Percentiles rank a stretch among this genome's conserved stretches.
Conservation (phyloP, 2,888 invertebrate species). For the Amorpha juglandis region DNA sequence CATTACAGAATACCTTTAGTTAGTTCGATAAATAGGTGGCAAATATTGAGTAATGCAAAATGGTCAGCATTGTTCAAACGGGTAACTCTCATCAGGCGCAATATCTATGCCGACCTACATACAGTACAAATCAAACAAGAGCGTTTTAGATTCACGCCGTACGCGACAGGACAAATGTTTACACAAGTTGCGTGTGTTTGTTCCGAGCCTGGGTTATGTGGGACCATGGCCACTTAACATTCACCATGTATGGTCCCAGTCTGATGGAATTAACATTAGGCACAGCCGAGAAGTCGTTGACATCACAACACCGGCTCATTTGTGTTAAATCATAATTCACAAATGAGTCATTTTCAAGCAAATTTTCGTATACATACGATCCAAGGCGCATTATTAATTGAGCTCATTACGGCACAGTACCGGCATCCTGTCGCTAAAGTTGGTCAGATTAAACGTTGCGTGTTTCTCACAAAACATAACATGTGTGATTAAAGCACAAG, state of each 20-base stretch:
- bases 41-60: not conserved
- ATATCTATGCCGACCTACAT: not conserved
- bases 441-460: conserved; percentile 34
- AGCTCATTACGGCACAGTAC: not conserved
- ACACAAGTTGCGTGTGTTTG: conserved; percentile 7
- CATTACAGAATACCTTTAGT: too few species aligned
- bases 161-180: conserved; percentile 6
- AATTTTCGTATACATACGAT: not conserved
- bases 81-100: not conserved
- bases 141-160: not conserved
- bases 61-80: not conserved
- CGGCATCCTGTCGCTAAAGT: not conserved
- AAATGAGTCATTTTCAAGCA: conserved; percentile 20
- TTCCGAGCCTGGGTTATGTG: conserved; percentile 2
- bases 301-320: conserved; percentile 1
- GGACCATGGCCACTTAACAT: conserved; percentile 21
- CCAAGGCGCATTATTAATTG: conserved; percentile 3
- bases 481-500: conserved; percentile 44
- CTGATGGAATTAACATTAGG: conserved; percentile 20
- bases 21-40: not conserved
- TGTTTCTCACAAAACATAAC: conserved; percentile 31
- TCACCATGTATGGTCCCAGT: conserved; percentile 11
- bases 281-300: conserved; percentile 11
- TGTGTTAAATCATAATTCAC: conserved; percentile 21
- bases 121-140: not conserved